These are phyloP conservation scores for Larimichthys polyactis DNA, from an alignment of 2,113 vertebrate genomes.

Conservation along the genomic window DNA sequence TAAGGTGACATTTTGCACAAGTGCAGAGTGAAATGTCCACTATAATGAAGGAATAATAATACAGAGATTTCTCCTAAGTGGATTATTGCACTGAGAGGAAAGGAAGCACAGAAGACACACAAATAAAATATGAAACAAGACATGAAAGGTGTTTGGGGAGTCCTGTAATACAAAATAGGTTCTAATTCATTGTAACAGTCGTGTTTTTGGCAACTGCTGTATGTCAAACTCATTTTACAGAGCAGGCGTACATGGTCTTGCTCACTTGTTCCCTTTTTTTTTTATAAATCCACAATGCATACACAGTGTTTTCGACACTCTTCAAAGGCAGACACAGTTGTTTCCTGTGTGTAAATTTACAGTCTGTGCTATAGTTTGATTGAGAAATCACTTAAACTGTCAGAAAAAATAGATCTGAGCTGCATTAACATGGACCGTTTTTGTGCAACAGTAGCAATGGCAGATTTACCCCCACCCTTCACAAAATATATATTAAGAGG, in stretches of 20 bases:
- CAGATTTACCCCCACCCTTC: not conserved
- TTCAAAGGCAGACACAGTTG: not conserved
- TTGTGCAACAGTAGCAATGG: not conserved
- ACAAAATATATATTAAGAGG: conserved; percentile 22
- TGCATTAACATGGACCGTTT: not conserved
- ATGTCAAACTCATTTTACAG: conserved; percentile 27
- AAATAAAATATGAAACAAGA: conserved; percentile 46
- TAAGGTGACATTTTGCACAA: conserved; percentile 14
- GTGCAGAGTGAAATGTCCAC: conserved; percentile 22
- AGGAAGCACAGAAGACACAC: conserved; percentile 30
- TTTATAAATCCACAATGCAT: conserved; percentile 11
- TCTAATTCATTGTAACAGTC: conserved; percentile 28
- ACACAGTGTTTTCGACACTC: not conserved
- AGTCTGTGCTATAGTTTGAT: not conserved
- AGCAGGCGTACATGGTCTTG: conserved; percentile 6
- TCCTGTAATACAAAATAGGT: conserved; percentile 32
- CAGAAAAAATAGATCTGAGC: not conserved
- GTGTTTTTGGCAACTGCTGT: conserved; percentile 12
- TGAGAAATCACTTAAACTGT: conserved; percentile 19
- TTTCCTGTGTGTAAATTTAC: conserved; percentile 22
- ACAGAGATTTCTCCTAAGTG: conserved; percentile 12
- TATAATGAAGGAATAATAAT: conserved; percentile 35
- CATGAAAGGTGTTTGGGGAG: conserved; percentile 32
- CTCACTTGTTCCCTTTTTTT: conserved; percentile 18
- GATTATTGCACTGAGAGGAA: conserved; percentile 13